phyloP scores from a whole-genome alignment of 2,888 invertebrate genomes.

The Drosophila falleni region DNA sequence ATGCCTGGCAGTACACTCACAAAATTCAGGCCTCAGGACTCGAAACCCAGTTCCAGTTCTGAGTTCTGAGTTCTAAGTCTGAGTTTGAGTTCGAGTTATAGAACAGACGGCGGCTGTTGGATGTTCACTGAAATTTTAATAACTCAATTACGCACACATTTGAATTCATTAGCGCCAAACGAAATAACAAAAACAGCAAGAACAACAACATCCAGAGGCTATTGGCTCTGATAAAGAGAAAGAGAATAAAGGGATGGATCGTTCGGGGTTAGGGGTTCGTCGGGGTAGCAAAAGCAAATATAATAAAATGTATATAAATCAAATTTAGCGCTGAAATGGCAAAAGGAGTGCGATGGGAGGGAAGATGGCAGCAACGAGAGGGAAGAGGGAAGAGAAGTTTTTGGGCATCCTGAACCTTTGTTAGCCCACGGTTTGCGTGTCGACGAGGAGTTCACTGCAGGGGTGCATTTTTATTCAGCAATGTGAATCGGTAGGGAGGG shows the following conservation, averaged over 20 bases:
- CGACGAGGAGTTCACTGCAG: conserved; percentile 47
- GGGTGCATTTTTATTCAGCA: conserved; percentile 32
- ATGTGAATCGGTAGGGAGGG: conserved; percentile 4
- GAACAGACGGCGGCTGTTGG: conserved; percentile 50
- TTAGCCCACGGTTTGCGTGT: conserved; percentile 38
- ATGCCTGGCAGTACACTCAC: conserved; percentile 32
- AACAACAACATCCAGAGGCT: conserved; percentile 34
- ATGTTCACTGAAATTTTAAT: conserved; percentile 79
- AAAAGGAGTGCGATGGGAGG: conserved; percentile 51
- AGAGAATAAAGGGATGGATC: conserved; percentile 2
- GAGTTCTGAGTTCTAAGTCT: neutral
- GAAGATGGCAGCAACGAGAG: conserved; percentile 12
- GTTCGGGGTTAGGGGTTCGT: conserved; percentile 1
- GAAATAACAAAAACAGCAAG: conserved; percentile 48
- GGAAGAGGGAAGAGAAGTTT: neutral
- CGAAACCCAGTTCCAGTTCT: neutral
- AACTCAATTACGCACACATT: conserved; percentile 84
- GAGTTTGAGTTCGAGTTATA: conserved; percentile 8
- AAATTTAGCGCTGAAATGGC: conserved; percentile 77
- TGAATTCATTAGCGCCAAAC: conserved; percentile 82
- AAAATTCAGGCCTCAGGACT: conserved; percentile 6
- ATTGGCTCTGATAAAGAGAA: conserved; percentile 8
- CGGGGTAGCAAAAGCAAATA: conserved; percentile 67
- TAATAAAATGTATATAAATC: conserved; percentile 80
- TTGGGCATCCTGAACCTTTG: conserved; percentile 38